These are phyloP conservation scores for Ctenopoma kingsleyae DNA, from an alignment of 2,797 vertebrate genomes.

Conservation along the genomic window DNA sequence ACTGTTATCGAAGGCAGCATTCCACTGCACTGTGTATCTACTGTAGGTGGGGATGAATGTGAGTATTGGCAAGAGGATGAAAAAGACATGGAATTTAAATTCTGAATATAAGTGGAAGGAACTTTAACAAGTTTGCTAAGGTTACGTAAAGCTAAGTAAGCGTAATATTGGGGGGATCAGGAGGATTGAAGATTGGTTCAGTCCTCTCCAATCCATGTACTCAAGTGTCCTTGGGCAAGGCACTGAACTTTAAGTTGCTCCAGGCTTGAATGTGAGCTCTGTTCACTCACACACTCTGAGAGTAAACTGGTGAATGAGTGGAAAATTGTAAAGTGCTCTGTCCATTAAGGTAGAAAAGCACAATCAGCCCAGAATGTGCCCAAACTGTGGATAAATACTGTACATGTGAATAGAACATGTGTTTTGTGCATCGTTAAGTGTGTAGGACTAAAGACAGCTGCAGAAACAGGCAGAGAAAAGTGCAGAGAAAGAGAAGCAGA, in stretches of 20 bases:
- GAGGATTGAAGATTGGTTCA: too few species aligned
- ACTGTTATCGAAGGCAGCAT: slow-evolving; percentile 42
- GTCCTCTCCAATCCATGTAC: neutral
- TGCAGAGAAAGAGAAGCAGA: slow-evolving; percentile 8
- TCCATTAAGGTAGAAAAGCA: neutral
- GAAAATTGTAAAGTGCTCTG: too few species aligned
- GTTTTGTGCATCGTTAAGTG: neutral
- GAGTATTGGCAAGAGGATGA: slow-evolving; percentile 19
- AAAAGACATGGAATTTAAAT: slow-evolving; percentile 31
- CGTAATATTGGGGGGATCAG: neutral
- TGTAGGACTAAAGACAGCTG: neutral
- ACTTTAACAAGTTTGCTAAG: slow-evolving; percentile 1
- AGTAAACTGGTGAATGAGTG: neutral
- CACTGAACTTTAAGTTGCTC: neutral
- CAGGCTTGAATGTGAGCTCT: neutral
- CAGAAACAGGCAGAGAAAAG: neutral
- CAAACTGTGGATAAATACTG: slow-evolving; percentile 16
- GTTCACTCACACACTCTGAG: too few species aligned
- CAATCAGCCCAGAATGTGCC: too few species aligned
- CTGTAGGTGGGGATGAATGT: slow-evolving; percentile 20
- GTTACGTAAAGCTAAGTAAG: neutral
- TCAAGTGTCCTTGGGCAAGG: neutral
- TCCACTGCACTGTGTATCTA: slow-evolving; percentile 25
- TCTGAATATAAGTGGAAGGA: slow-evolving; percentile 1
- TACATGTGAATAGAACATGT: neutral